Conservation (phyloP, 2,888 invertebrate species). For the Alloscopus bannaensis region DNA sequence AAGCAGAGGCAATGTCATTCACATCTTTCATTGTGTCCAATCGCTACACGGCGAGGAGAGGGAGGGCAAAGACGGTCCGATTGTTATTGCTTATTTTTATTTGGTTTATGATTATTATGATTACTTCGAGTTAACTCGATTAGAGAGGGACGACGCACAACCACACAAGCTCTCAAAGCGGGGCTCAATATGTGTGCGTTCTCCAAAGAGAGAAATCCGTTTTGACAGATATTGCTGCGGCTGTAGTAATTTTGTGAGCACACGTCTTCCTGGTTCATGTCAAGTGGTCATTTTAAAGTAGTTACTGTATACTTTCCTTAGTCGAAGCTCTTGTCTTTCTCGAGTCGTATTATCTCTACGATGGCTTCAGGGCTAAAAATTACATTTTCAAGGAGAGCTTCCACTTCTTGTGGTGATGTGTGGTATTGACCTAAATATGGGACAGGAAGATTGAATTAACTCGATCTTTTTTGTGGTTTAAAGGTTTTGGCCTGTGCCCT, state of each 20-base stretch:
- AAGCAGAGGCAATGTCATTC: neutral
- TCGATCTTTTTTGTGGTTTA: neutral
- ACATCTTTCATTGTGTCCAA: neutral
- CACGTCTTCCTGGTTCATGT: slow-evolving; percentile 12
- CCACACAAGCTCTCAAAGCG: slow-evolving; percentile 3
- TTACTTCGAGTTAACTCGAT: slow-evolving; percentile 42
- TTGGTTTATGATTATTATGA: slow-evolving; percentile 45
- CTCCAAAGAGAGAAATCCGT: too few species aligned
- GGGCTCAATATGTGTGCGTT: too few species aligned
- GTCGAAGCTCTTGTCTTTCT: neutral
- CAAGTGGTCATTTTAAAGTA: neutral
- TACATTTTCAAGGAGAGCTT: too few species aligned
- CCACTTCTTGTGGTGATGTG: too few species aligned
- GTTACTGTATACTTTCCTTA: too few species aligned
- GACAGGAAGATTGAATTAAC: neutral
- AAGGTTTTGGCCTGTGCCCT: slow-evolving; percentile 1
- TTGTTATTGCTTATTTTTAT: slow-evolving; percentile 40
- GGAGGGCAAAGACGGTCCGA: slow-evolving; percentile 31
- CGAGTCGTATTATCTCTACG: too few species aligned
- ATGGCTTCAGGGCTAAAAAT: too few species aligned
- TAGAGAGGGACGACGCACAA: slow-evolving; percentile 7
- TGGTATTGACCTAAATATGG: slow-evolving; percentile 3
- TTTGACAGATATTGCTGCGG: neutral
- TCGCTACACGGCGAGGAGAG: neutral
- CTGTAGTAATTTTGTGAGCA: too few species aligned